Evolutionary conservation across 2,888 invertebrate genomes (phyloP).

Genomic region (Caenorhabditis plicata): DNA sequence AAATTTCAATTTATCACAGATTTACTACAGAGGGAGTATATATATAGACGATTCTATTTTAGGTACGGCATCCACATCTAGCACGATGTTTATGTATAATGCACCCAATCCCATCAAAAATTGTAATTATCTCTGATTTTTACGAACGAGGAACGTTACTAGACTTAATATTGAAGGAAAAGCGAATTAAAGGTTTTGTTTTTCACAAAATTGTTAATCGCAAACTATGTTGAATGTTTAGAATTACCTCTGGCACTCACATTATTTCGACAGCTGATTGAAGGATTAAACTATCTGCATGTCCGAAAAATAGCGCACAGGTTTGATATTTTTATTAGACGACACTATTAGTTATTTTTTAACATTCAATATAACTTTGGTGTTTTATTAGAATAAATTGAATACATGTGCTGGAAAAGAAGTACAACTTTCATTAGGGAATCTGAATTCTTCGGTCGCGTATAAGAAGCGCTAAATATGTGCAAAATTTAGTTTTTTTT

Average conservation of each 20-base stretch:
- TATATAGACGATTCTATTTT: too few relatives aligned
- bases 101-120: conserved; percentile 29
- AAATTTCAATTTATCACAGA: too few relatives aligned
- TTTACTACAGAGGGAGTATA: too few relatives aligned
- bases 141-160: conserved; percentile 52
- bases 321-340: too few relatives aligned
- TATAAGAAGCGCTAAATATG: too few relatives aligned
- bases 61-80: conserved; percentile 44
- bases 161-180: conserved; percentile 30
- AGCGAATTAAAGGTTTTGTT: conserved; percentile 24
- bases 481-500: too few relatives aligned
- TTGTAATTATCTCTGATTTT: conserved; percentile 50
- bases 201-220: background rate
- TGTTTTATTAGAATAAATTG: too few relatives aligned
- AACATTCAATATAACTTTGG: too few relatives aligned
- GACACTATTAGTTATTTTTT: too few relatives aligned
- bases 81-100: conserved; percentile 39
- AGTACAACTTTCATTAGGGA: too few relatives aligned
- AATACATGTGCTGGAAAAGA: too few relatives aligned
- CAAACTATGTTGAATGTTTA: conserved; percentile 4
- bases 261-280: conserved; percentile 54
- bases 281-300: conserved; percentile 55
- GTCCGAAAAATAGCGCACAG: conserved; percentile 31
- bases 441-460: too few relatives aligned
- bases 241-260: conserved; percentile 44